Base-by-base conservation (phyloP, 2,113 vertebrate genomes). In the Speoplatyrhinus poulsoni region DNA sequence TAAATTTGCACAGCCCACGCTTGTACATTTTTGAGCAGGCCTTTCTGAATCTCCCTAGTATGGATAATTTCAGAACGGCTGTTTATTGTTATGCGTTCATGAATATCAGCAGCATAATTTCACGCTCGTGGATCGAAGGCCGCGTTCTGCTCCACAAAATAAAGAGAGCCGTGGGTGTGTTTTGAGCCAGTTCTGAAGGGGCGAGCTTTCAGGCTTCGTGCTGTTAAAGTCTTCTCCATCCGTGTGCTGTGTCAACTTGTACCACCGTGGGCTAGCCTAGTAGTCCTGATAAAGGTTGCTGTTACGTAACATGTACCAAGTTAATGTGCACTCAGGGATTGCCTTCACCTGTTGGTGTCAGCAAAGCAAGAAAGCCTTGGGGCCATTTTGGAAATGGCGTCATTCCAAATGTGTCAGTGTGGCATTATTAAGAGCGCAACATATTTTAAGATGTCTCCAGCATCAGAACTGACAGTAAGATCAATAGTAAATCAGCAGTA, bases 401-500 rank as follows among this genome's bases (percentile, higher is more conserved):
- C 59, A 64, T 41, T 67, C 52, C 64, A 69, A 69, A 82, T 62
- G 33, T 47, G 11, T 54, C 33, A 1, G 41, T 50, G 16, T 62
- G 55, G 65, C 32, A 53, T 15, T 56, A 72, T 17, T 58, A 32
- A 73, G 11, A 19, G 46, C 53, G 12, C 52, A 12, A 15, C 50
- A 26, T 47, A 60, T 9, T 26, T 4, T 57, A 33, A 46, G 41
- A 61, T 47, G 47, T 19, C 62, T 53, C 10, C 0, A 65, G 72
- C 59, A 17, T 4, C 4, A 49, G 2, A 57, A 55, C 56, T 58
- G 56, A 58, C 26, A 1, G n/a, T 60, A 46, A 8, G 15, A 60
- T 9, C 65, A 72, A 36, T 77, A 73, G 71, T 78, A 75, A 79
- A 63, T 79, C 47, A 13, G 78, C 76, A 65, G 13, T 55, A 67